Conservation (phyloP, 2,113 vertebrate species). For the Cervus canadensis region DNA sequence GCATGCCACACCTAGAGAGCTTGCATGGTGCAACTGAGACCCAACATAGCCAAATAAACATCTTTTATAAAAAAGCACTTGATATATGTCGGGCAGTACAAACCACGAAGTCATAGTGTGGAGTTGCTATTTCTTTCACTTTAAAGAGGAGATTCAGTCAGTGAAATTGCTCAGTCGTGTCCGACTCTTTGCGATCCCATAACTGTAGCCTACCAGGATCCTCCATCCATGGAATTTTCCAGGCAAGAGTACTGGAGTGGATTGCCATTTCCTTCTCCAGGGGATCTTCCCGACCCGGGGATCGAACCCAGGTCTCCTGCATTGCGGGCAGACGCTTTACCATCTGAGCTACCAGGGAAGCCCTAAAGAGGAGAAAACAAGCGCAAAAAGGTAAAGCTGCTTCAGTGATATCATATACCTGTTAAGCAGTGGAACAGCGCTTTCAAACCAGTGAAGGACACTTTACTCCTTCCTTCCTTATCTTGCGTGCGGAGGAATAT, state of each 20-base stretch:
- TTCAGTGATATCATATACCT: background rate
- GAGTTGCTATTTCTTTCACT: background rate
- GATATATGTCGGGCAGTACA: background rate
- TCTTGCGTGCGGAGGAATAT: background rate
- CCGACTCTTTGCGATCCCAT: too few relatives aligned
- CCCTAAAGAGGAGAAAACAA: background rate
- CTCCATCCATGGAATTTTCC: too few relatives aligned
- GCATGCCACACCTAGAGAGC: background rate
- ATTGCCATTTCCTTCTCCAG: too few relatives aligned
- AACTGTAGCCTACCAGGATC: too few relatives aligned
- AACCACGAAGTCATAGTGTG: background rate
- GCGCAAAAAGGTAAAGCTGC: background rate
- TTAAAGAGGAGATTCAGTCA: background rate
- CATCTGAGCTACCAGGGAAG: too few relatives aligned
- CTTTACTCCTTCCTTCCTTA: accelerated
- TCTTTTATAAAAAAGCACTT: background rate
- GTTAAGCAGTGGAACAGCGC: background rate
- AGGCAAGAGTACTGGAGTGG: too few relatives aligned
- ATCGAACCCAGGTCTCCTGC: too few relatives aligned
- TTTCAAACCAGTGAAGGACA: background rate
- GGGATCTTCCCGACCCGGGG: too few relatives aligned
- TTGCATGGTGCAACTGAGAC: background rate
- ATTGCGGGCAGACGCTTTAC: too few relatives aligned
- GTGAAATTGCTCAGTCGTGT: too few relatives aligned
- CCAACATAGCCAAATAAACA: background rate